Base-by-base conservation (phyloP, 2,113 vertebrate species). In the Glaucidium brasilianum region DNA sequence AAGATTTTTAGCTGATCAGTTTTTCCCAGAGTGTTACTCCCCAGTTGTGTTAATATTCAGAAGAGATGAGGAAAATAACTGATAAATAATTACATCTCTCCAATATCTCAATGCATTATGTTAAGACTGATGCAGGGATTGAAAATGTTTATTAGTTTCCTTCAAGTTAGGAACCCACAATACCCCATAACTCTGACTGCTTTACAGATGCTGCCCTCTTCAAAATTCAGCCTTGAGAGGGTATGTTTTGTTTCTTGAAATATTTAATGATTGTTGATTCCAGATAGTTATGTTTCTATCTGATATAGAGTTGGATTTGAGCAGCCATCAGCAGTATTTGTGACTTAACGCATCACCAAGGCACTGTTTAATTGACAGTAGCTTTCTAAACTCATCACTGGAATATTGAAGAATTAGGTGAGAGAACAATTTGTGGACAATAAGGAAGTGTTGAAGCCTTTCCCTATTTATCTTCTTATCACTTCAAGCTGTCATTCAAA, bases 341-440 rank as follows among this genome's bases (percentile, higher is more conserved):
- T 76, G 92, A 84, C 86, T 96, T 88, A 95, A 90, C 0, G 3
- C 59, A 25, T 86, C 5, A 0, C 43, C 82, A 56, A 93, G 52
- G 43, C 6, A 11, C 35, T 80, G 55, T 93, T 92, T 96, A 95
- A 90, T 87, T 93, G 94, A 72, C 96, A 95, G 82, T n/a, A 78
- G 63, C 69, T 86, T 82, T 88, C 72, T n/a, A 52, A 94, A 86
- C 76, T 67, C 76, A 62, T 3, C 43, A 2, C 67, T 74, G 41
- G 25, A 62, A 26, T 47, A 32, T 0, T 32, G 81, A 85, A 84
- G 49, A 52, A 49, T n/a, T 37, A 72, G 64, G 83, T 21, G 13
- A 75, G 84, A 91, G 89, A 95, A 73, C 43, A 82, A 79, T 82
- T 85, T 62, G 29, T 86, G 85, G 93, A 71, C 81, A 75, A 21